phyloP scores from a whole-genome alignment of 2,797 vertebrate species.

The Sebastes diploproa region DNA sequence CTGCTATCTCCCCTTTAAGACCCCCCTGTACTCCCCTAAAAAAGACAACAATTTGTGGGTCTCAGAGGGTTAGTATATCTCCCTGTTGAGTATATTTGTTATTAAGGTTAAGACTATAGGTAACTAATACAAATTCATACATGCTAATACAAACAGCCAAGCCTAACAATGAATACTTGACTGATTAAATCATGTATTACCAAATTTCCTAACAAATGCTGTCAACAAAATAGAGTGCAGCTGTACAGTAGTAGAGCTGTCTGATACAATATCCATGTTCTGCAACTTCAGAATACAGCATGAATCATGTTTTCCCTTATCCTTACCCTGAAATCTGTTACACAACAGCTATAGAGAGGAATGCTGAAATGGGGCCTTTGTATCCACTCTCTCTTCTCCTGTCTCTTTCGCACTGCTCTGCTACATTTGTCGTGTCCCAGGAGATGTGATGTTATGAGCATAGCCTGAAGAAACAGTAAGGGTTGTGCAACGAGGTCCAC shows the following conservation, averaged over 20 bases:
- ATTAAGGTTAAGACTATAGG: neutral
- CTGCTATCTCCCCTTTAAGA: no score
- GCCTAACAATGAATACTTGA: neutral
- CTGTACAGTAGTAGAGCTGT: neutral
- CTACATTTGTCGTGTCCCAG: slow-evolving; percentile 65
- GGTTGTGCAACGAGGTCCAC: slow-evolving; percentile 57
- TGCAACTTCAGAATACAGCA: slow-evolving; percentile 1
- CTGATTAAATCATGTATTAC: neutral
- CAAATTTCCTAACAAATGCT: neutral
- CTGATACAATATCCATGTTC: slow-evolving; percentile 14
- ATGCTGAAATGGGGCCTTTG: slow-evolving; percentile 38
- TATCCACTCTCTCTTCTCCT: slow-evolving; percentile 39
- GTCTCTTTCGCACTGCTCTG: slow-evolving; percentile 57
- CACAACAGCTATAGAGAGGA: slow-evolving; percentile 42
- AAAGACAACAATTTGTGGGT: no score
- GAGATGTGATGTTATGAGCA: slow-evolving; percentile 61
- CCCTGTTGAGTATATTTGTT: neutral
- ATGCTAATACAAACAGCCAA: neutral
- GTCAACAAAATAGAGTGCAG: neutral
- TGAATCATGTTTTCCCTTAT: slow-evolving; percentile 41
- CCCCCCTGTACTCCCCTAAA: no score
- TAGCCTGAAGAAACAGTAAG: slow-evolving; percentile 40
- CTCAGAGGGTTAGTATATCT: neutral
- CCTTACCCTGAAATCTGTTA: slow-evolving; percentile 42
- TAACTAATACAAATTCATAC: neutral